Base-by-base conservation (phyloP, 2,888 invertebrate species). In the Glyphotaelius pellucidus region DNA sequence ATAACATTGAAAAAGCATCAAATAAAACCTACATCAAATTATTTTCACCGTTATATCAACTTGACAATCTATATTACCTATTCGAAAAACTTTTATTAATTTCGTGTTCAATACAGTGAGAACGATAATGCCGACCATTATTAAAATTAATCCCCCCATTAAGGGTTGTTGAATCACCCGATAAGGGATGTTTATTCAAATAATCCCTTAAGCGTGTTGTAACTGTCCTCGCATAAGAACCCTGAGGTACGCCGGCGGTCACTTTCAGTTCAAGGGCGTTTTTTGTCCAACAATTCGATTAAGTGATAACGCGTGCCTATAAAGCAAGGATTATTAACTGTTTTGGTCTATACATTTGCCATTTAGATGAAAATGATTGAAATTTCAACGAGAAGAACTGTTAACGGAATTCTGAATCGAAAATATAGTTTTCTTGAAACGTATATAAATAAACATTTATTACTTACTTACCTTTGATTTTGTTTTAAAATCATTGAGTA, bases 181-280 rank as follows among this genome's bases (percentile, higher is more conserved):
- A 86, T 86, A 86, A 86, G 42, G 67, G 86, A 86, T 35, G 86
- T 86, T 86, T 86, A 86, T 86, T 86, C 86, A 86, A 86, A 86
- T 86, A 86, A 83, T 83, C 86, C 86, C 47, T 67, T 38, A 42
- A 42, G 86, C 86, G 25, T 86, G 42, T 47, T 86, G 47, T 86
- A 38, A 86, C 42, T 42, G 86, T 47, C 30, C 86, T 38, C 42
- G 42, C 11, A 15, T 86, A 38, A 42, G 86, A n/a, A 15, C 86
- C 42, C 42, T 86, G 85, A 25, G 85, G 85, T 35, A 86, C 47
- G 5, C 30, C 30, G 12, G 42, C 30, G 83, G 32, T 35, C 31
- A 35, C 11, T 83, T 83, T 83, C 14, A 38, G 32, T 83, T 83
- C 83, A 83, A 83, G 83, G 19, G 2, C 19, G 25, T 35, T 83